Evolutionary conservation across 2,888 invertebrate species (phyloP).

Genomic region (Drosophila imparisetae): DNA sequence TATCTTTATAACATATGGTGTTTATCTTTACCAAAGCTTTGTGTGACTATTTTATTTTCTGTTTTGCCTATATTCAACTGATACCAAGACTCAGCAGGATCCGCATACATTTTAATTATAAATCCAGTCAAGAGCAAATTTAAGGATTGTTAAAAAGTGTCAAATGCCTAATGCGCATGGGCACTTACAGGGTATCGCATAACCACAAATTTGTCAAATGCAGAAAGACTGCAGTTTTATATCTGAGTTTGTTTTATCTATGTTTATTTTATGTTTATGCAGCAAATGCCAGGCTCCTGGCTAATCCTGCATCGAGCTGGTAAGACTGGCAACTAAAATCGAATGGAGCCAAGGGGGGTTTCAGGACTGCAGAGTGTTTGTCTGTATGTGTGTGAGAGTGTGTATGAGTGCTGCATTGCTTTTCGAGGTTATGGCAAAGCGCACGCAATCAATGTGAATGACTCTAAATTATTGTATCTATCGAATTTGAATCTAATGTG

Average conservation of each 20-base stretch:
- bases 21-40: background rate
- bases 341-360: background rate
- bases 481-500: conserved; percentile 73
- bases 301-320: conserved; percentile 43
- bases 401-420: background rate
- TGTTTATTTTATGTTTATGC: conserved; percentile 63
- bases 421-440: conserved; percentile 4
- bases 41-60: background rate
- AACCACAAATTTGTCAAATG: conserved; percentile 71
- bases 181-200: conserved; percentile 26
- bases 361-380: conserved; percentile 8
- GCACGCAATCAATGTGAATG: conserved; percentile 48
- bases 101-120: background rate
- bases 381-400: background rate
- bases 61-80: background rate
- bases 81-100: background rate
- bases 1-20: background rate
- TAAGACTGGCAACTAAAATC: background rate
- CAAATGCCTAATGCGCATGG: background rate
- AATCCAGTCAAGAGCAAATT: background rate
- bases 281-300: conserved; percentile 38
- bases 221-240: conserved; percentile 68
- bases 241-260: conserved; percentile 54
- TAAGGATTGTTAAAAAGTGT: background rate
- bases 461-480: conserved; percentile 66